Evolutionary conservation across 2,797 vertebrate species (phyloP).

Genomic region (Acrocephalus scirpaceus): DNA sequence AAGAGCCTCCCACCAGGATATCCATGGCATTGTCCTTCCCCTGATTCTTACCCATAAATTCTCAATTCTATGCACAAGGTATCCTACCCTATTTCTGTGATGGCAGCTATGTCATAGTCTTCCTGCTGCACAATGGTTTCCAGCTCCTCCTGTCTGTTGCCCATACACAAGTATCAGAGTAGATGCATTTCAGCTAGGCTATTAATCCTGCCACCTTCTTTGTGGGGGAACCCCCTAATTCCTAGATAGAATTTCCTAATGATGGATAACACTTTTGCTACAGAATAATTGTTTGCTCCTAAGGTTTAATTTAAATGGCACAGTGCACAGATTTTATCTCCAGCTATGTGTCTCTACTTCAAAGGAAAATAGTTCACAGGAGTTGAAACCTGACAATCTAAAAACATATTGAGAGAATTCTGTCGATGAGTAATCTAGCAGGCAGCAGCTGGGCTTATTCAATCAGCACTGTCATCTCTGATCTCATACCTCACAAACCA

Average conservation of each 20-base stretch:
- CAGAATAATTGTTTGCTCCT: neutral
- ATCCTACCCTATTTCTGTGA: neutral
- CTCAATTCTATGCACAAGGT: neutral
- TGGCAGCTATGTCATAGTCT: neutral
- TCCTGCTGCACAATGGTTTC: neutral
- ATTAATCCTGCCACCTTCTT: neutral
- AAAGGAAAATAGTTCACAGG: neutral
- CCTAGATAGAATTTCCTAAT: neutral
- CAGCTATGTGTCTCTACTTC: neutral
- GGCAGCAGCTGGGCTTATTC: neutral
- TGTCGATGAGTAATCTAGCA: slow-evolving; percentile 11
- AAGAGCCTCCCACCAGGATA: neutral
- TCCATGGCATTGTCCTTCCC: neutral
- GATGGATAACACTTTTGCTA: neutral
- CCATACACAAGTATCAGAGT: too few relatives aligned
- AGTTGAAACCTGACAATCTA: neutral
- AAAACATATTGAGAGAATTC: neutral
- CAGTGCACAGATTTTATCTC: neutral
- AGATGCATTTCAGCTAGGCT: neutral
- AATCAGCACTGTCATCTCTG: neutral
- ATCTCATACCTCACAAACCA: neutral
- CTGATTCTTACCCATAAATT: neutral
- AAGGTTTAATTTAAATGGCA: neutral
- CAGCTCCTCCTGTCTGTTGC: neutral
- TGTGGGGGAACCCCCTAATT: neutral